A percentile compares a stretch with the other conserved stretches of the same genome.
Conservation (phyloP, 1,140 invertebrate genomes). For the Myzus persicae region DNA sequence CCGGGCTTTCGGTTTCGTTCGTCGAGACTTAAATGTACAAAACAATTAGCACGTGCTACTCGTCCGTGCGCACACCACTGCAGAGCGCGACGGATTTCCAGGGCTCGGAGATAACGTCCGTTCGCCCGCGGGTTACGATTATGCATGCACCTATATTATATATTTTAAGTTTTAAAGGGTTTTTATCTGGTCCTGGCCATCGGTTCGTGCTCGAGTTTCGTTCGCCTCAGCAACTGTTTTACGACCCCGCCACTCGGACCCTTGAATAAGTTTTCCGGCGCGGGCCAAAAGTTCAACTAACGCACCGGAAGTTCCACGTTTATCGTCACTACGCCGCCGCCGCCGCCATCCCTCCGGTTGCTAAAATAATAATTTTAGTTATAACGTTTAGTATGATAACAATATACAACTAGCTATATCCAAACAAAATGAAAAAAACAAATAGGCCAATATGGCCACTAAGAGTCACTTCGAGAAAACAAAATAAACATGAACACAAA, state of each 20-base stretch:
- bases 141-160: neutral
- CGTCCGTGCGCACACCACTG: neutral
- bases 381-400: neutral
- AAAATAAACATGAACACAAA: too few relatives aligned
- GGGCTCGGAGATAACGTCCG: neutral
- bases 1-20: neutral
- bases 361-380: too few relatives aligned
- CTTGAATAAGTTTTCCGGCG: neutral
- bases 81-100: neutral
- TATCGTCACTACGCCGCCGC: neutral
- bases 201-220: neutral
- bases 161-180: slow-evolving; percentile 13
- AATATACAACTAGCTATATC: neutral
- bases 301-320: neutral
- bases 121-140: neutral
- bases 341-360: too few relatives aligned
- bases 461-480: too few relatives aligned
- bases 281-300: neutral
- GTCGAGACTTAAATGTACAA: neutral
- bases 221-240: neutral
- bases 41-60: slow-evolving; percentile 16
- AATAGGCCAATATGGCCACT: too few relatives aligned
- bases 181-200: neutral
- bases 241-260: neutral
- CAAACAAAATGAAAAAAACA: neutral